Percentiles rank a stretch among this genome's conserved stretches.
Conservation (phyloP, 1,140 invertebrate genomes). For the Drosophila willistoni region DNA sequence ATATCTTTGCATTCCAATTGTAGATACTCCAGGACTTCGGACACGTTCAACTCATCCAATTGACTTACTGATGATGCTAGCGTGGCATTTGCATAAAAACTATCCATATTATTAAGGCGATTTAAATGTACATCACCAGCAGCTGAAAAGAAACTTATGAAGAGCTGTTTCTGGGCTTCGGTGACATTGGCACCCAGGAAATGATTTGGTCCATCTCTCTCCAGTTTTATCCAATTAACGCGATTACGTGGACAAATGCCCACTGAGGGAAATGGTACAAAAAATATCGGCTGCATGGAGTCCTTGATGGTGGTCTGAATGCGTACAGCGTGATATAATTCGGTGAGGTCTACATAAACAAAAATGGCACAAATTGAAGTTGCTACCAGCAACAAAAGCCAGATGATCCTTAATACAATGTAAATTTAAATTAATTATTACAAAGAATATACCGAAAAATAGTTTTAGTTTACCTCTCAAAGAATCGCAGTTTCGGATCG, state of each 20-base stretch:
- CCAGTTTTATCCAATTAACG: constrained; percentile 47
- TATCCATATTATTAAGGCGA: constrained; percentile 32
- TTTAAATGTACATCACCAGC: constrained; percentile 44
- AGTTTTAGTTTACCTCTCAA: constrained; percentile 54
- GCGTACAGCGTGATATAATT: constrained; percentile 52
- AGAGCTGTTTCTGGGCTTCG: constrained; percentile 36
- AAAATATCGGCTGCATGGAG: constrained; percentile 63
- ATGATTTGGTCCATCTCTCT: constrained; percentile 35
- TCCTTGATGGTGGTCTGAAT: constrained; percentile 71
- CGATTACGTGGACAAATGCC: constrained; percentile 62
- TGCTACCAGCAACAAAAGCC: constrained; percentile 62
- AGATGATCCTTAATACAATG: constrained; percentile 41
- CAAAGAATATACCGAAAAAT: too few relatives aligned
- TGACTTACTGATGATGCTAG: constrained; percentile 21
- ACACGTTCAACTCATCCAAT: constrained; percentile 55
- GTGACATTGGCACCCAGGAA: constrained; percentile 62
- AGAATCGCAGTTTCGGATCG: constrained; percentile 53
- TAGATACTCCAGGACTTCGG: constrained; percentile 37
- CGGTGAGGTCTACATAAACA: constrained; percentile 63
- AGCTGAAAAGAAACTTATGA: constrained; percentile 57
- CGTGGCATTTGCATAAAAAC: constrained; percentile 46
- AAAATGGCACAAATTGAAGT: constrained; percentile 54
- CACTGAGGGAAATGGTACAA: constrained; percentile 61
- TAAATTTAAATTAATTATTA: too few relatives aligned
- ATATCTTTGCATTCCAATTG: constrained; percentile 50